phyloP scores from a whole-genome alignment of 2,888 invertebrate species.

The Drosophila conformis region DNA sequence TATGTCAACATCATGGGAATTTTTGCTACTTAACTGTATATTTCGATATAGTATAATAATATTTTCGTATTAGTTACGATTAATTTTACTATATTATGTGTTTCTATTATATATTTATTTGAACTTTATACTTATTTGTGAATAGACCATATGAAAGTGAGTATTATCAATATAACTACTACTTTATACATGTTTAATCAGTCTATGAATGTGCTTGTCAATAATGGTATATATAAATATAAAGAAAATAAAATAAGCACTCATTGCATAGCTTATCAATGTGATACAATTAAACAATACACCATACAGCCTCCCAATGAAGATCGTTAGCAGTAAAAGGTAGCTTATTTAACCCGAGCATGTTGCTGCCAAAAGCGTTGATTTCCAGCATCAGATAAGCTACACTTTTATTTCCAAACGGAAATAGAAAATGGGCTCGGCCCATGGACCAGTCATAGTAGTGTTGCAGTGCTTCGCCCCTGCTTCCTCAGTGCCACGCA shows the following conservation, averaged over 20 bases:
- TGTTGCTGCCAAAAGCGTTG: constrained; percentile 35
- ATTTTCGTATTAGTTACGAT: not conserved
- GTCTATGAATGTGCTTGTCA: not conserved
- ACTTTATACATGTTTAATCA: not conserved
- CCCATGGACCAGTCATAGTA: constrained; percentile 40
- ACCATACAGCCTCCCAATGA: not conserved
- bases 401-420: constrained; percentile 53
- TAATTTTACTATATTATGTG: not conserved
- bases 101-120: not conserved
- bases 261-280: too few relatives aligned
- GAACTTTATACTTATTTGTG: not conserved
- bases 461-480: constrained; percentile 28
- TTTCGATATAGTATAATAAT: not conserved
- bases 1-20: not conserved
- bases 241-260: too few relatives aligned
- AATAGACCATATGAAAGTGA: not conserved
- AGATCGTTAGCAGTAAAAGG: constrained; percentile 22
- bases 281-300: not conserved
- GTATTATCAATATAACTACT: too few relatives aligned
- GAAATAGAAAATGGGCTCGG: constrained; percentile 79
- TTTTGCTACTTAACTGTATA: not conserved
- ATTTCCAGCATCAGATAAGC: constrained; percentile 51
- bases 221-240: not conserved
- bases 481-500: constrained; percentile 34
- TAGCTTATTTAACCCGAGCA: constrained; percentile 19